These are phyloP conservation scores for Myotis vivesi DNA, from an alignment of 2,797 vertebrate species.

Conservation along the genomic window DNA sequence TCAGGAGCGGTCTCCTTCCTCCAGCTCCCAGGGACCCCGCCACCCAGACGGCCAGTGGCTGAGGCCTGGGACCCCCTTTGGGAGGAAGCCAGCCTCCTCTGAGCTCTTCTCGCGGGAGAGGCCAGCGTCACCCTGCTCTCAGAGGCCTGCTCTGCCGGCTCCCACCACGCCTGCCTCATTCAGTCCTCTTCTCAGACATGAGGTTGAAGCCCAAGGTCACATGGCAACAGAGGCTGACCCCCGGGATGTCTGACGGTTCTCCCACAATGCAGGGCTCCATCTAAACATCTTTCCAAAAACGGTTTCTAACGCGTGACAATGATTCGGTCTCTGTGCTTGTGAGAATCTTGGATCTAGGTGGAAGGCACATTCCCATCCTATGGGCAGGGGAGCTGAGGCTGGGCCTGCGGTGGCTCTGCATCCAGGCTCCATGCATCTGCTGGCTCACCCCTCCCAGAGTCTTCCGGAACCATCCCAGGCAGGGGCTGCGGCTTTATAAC, in stretches of 20 bases:
- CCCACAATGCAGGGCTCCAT: accelerated
- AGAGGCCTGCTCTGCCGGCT: not conserved
- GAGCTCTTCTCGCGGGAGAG: not conserved
- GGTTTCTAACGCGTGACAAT: accelerated
- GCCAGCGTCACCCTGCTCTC: too few species aligned
- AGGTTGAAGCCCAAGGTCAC: not conserved
- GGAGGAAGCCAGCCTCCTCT: not conserved
- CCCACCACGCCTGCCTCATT: accelerated
- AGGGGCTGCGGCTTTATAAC: too few species aligned
- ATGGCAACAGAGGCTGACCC: accelerated
- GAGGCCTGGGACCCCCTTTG: not conserved
- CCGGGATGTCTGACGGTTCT: not conserved
- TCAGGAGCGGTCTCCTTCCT: not conserved
- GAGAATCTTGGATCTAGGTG: not conserved
- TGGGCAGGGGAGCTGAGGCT: not conserved
- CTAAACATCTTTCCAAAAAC: not conserved
- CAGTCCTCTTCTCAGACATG: accelerated
- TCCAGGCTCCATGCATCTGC: not conserved
- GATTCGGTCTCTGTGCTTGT: not conserved
- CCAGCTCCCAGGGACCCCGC: not conserved
- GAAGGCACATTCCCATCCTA: not conserved
- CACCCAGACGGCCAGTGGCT: too few species aligned
- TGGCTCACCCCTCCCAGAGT: too few species aligned
- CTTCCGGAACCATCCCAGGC: too few species aligned
- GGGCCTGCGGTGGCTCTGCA: accelerated